Evolutionary conservation across 2,888 invertebrate species (phyloP).

Genomic region (Meliscaeva auricollis): DNA sequence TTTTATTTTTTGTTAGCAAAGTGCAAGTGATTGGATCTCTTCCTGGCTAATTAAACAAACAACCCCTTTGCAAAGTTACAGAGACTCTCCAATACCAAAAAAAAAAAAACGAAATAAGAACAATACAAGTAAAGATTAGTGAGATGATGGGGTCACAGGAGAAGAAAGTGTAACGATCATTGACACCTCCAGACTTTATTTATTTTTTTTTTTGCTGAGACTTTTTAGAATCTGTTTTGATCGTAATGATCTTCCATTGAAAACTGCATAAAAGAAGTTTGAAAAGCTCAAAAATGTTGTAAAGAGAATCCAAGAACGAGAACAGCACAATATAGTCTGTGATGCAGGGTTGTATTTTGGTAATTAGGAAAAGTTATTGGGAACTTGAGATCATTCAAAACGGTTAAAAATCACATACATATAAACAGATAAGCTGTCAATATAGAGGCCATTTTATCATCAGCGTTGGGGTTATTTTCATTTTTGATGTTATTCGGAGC

Average conservation of each 20-base stretch:
- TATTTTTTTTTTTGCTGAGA: too few species aligned
- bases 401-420: too few species aligned
- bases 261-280: slow-evolving; percentile 36
- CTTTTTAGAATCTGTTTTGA: slow-evolving; percentile 37
- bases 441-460: too few species aligned
- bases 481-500: too few species aligned
- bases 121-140: slow-evolving; percentile 8
- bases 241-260: slow-evolving; percentile 40
- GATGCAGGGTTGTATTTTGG: background rate
- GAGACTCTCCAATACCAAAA: background rate
- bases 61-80: slow-evolving; percentile 44
- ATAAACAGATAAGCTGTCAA: too few species aligned
- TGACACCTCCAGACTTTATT: slow-evolving; percentile 56
- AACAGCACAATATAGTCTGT: background rate
- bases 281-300: slow-evolving; percentile 35
- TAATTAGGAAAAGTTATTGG: too few species aligned
- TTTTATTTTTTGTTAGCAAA: slow-evolving; percentile 22
- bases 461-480: too few species aligned
- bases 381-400: too few species aligned
- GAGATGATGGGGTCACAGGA: slow-evolving; percentile 44
- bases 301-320: slow-evolving; percentile 10
- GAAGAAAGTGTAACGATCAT: slow-evolving; percentile 71
- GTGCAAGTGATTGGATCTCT: slow-evolving; percentile 44
- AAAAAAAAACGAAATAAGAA: slow-evolving; percentile 27
- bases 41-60: slow-evolving; percentile 71